Evolutionary conservation across 2,797 vertebrate species (phyloP).

Genomic region (Zalophus californianus): DNA sequence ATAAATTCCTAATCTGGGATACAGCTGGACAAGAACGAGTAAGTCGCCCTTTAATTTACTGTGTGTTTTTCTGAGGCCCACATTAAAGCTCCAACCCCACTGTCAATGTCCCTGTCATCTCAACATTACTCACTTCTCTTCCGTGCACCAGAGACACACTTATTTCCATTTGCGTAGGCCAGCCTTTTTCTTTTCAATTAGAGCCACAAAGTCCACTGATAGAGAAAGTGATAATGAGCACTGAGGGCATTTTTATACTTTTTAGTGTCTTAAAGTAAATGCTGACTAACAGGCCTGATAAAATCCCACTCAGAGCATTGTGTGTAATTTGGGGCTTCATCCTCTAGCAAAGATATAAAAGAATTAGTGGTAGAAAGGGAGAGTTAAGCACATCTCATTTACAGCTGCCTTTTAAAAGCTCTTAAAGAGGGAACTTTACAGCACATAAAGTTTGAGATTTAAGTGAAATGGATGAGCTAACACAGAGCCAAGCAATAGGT

Average conservation of each 20-base stretch:
- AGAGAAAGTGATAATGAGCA: conserved; percentile 32
- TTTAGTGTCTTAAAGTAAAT: conserved; percentile 61
- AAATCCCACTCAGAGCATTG: background rate
- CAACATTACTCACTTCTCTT: fast-evolving
- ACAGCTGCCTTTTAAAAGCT: conserved; percentile 70
- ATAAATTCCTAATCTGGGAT: conserved; percentile 99
- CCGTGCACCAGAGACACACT: background rate
- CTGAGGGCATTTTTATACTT: conserved; percentile 28
- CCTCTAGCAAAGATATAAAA: conserved; percentile 13
- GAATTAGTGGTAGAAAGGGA: conserved; percentile 52
- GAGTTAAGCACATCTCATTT: conserved; percentile 58
- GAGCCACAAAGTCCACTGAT: background rate
- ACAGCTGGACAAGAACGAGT: conserved; percentile 99
- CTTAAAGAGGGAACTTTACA: conserved; percentile 41
- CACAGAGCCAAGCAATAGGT: background rate
- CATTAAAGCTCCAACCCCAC: background rate
- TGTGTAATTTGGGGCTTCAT: conserved; percentile 46
- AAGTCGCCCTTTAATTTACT: conserved; percentile 79
- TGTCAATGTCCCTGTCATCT: background rate
- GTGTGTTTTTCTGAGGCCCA: conserved; percentile 61
- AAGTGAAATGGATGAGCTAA: conserved; percentile 63
- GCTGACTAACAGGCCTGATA: conserved; percentile 50
- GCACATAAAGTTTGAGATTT: conserved; percentile 59
- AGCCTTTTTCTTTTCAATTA: conserved; percentile 60
- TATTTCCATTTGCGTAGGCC: background rate